Base-by-base conservation (phyloP, 2,888 invertebrate species). In the Eupithecia subfuscata region DNA sequence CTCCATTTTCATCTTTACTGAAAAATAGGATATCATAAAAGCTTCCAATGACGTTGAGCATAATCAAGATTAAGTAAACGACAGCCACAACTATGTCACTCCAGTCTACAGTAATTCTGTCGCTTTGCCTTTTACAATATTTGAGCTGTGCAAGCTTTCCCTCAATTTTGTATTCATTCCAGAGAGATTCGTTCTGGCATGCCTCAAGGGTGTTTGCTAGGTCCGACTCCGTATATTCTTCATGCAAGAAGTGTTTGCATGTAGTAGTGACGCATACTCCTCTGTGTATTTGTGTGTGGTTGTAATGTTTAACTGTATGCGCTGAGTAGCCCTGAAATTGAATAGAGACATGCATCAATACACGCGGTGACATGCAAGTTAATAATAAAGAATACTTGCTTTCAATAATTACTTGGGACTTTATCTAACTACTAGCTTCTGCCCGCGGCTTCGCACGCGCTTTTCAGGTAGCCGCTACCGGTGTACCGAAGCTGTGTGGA, bases 261-360 rank as follows among this genome's bases (percentile, higher is more conserved):
- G 88, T 86, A 25, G 73, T 83, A 12, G 89, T 89, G 2, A 92
- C 86, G 80, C 94, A 94, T 0, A 93, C 84, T 1, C 89, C 94
- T 84, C 93, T 85, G 71, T 94, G 93, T 83, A 94, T 87, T 82
- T 89, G 87, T 71, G 92, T 90, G 80, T 93, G 92, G 76, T 94
- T 92, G 81, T 86, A 94, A 80, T 94, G 94, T 80, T 93, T 93
- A 16, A 86, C 74, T 77, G 78, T 89, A 75, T 91, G 78, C 0
- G 86, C 89, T 74, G 94, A 93, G 79, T 93, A 94, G 74, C 82
- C 89, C 94, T 94, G 87, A 69, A 79, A 12, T 52, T 37, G 6
- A 71, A 74, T 34, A 60, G 40, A 72, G 4, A 22, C 8, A 40
- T n/a, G n/a, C 22, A 56, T 22, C 52, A 22, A 0, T 48, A 5